Evolutionary conservation across 2,888 invertebrate species (phyloP).

Genomic region (Creontiades dilutus): DNA sequence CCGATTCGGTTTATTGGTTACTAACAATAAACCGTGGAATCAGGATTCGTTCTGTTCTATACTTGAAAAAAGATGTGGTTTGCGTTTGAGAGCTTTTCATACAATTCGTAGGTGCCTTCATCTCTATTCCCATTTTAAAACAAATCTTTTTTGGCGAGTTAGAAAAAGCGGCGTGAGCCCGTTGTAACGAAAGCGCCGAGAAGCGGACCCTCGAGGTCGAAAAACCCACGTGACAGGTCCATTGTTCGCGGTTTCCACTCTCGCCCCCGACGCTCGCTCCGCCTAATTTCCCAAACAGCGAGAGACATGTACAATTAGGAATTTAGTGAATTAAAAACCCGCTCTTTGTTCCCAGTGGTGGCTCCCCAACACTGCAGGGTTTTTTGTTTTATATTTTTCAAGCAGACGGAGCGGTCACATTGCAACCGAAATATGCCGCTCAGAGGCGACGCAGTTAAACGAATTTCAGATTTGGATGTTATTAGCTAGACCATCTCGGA

Average conservation of each 20-base stretch:
- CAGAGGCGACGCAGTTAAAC: too few species aligned
- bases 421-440: too few species aligned
- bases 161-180: background rate
- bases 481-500: too few species aligned
- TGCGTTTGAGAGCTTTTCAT: too few species aligned
- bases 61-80: too few species aligned
- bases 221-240: background rate
- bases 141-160: background rate
- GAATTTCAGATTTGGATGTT: too few species aligned
- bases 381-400: too few species aligned
- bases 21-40: too few species aligned
- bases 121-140: background rate
- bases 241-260: background rate
- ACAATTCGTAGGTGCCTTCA: too few species aligned
- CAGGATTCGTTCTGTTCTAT: too few species aligned
- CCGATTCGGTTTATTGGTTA: too few species aligned
- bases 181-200: background rate
- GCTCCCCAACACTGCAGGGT: background rate
- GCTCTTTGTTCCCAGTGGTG: background rate
- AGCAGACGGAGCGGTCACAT: too few species aligned
- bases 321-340: constrained; percentile 39
- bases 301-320: constrained; percentile 18
- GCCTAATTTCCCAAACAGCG: constrained; percentile 22
- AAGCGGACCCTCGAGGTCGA: background rate
- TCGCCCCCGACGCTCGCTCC: background rate